Base-by-base conservation (phyloP, 2,888 invertebrate species). In the Archips xylosteana region DNA sequence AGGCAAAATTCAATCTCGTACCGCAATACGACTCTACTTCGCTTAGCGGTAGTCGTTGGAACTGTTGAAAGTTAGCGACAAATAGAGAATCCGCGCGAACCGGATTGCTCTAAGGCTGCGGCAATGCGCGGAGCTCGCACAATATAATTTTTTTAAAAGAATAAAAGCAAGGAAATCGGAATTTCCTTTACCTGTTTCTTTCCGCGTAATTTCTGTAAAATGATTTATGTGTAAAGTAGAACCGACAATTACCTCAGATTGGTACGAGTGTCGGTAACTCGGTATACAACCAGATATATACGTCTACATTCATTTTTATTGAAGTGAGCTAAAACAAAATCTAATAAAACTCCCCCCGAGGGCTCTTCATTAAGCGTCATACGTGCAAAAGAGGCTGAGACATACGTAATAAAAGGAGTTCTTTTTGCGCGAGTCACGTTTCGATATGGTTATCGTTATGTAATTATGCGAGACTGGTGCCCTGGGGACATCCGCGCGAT, bases 391-490 rank as follows among this genome's bases (percentile, higher is more conserved):
- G 74, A 74, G 70, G 64, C 61, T 66, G 71, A 65, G 61, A 70
- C 72, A 72, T 72, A 49, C 65, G 66, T 23, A 70, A 70, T 74
- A 74, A 74, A 70, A 69, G 64, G 74, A 70, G 70, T 70, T 74
- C 70, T 74, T 74, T 70, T 72, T 65, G 72, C 68, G 63, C 34
- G 74, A 59, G 67, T 60, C 68, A 60, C 65, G 54, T 63, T 68
- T 54, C 71, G 64, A 75, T 69, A 75, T 72, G 75, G 68, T 75
- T 75, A 72, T 75, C 64, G 75, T 75, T 69, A 75, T 71, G 65
- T 72, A 65, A 75, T 75, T 75, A 72, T 70, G 69, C 36, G 64
- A 64, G 49, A 54, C 64, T 54, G 51, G 15, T 3, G 57, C 57
- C 71, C 66, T 23, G 71, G 51, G 66, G 66, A 71, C 61, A 32